Conservation (phyloP, 2,888 invertebrate genomes). For the Lumbricus terrestris region DNA sequence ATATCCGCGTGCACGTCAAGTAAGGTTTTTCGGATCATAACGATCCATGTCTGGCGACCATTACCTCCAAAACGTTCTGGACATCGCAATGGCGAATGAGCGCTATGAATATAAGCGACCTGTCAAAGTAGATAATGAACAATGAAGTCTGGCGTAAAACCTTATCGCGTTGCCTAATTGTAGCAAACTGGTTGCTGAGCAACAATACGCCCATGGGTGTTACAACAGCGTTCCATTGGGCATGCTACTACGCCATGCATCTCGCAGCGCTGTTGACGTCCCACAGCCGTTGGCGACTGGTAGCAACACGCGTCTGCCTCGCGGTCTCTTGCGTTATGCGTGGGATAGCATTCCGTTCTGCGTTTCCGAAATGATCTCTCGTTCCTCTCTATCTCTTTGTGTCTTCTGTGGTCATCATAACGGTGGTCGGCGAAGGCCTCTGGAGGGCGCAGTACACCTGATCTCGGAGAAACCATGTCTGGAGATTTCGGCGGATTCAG, state of each 20-base stretch:
- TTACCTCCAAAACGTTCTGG: neutral
- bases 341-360: neutral
- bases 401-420: neutral
- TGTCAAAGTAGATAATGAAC: neutral
- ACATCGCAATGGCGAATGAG: no score
- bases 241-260: neutral
- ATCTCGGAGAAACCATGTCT: no score
- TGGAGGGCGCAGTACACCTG: neutral
- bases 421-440: neutral
- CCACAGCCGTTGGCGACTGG: neutral
- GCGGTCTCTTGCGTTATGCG: neutral
- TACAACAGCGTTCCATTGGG: neutral
- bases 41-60: no score
- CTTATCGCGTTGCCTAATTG: no score
- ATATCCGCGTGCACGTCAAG: neutral
- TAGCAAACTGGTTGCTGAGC: neutral
- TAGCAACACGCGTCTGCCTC: neutral
- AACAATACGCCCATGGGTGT: neutral
- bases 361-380: neutral
- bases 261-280: neutral
- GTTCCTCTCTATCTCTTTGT: neutral
- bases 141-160: neutral
- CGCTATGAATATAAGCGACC: no score
- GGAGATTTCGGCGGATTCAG: neutral
- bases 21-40: neutral